Evolutionary conservation across 2,113 vertebrate species (phyloP), one percentile per base, ranked within the genome.

Genomic region (Cyanocitta stelleri): DNA sequence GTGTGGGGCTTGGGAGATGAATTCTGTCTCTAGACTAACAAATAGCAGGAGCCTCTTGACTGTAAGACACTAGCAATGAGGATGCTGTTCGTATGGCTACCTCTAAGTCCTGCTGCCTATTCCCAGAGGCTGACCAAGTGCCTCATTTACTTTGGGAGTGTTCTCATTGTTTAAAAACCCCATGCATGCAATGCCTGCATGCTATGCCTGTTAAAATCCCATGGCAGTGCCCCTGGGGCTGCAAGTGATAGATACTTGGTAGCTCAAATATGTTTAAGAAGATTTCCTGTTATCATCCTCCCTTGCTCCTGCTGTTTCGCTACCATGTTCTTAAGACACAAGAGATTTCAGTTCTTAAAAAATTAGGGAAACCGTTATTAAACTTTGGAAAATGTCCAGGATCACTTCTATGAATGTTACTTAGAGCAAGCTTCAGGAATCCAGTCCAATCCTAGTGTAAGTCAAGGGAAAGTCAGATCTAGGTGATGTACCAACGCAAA

Each of bases 271-370:
- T 84, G 92, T 94, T 90, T 77, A 51, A 95, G 67, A 88, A 93
- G 95, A 96, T 93, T 91, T 93, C 48, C 33, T 88, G 63, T 92
- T 96, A 96, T 93, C 91, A 94, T 54, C 44, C 68, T 88, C 58
- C 11, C 30, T 88, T 74, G 87, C 30, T 91, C 33, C 67, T 74
- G 51, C 13, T 66, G 26, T 75, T 96, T 86, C 92, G 83, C 51
- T 67, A 80, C 66, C 35, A 24, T 52, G 46, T 59, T 90, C 26
- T 82, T 73, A 55, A 37, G 67, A 87, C 18, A 77, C n/a, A 39
- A 83, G 63, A 71, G 12, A 22, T 86, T 66, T 80, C 22, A 16
- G 55, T 37, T 92, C 59, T 90, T 71, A 73, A 93, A 87, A 92
- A 73, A 32, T 49, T 76, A 71, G 66, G 43, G 19, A 77, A 83